Conservation (phyloP, 2,113 vertebrate genomes). For the Xyliphius kryptos region DNA sequence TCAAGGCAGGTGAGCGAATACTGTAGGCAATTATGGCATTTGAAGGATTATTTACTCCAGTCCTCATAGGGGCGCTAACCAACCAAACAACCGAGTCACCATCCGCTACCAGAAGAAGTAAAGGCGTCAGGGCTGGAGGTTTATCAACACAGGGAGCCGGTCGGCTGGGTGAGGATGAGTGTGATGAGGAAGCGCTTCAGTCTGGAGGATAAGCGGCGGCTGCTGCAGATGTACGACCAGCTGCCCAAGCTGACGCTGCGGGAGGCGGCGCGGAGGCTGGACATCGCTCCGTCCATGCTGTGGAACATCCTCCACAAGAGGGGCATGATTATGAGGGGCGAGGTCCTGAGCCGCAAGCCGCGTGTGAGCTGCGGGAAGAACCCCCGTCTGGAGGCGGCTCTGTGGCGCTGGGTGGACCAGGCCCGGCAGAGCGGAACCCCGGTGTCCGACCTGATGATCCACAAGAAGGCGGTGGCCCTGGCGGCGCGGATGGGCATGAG, state of each 20-base stretch:
- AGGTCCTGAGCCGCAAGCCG: neutral
- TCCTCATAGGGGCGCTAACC: no score
- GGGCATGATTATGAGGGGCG: neutral
- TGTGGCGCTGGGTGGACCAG: constrained; percentile 28
- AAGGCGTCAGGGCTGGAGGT: neutral
- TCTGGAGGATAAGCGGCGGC: constrained; percentile 10
- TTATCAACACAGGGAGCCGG: neutral
- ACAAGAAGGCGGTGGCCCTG: constrained; percentile 14
- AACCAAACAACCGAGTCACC: no score
- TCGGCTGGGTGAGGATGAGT: neutral
- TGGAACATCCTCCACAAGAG: constrained; percentile 9
- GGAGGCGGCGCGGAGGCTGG: constrained; percentile 11
- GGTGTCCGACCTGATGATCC: constrained; percentile 2
- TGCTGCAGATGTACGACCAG: constrained; percentile 31
- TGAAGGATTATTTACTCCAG: no score
- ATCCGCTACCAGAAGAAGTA: no score
- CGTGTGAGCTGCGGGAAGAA: neutral
- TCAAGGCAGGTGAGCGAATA: no score
- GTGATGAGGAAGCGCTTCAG: neutral
- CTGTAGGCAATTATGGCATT: no score
- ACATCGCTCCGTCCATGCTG: constrained; percentile 16
- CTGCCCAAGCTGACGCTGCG: constrained; percentile 23
- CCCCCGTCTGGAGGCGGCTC: constrained; percentile 20
- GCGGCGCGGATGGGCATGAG: constrained; percentile 5
- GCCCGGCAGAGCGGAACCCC: constrained; percentile 32